A percentile compares a stretch with the other conserved stretches of the same genome.
These are phyloP conservation scores for Steinernema scapterisci DNA, from an alignment of 2,888 invertebrate genomes.

Conservation along the genomic window DNA sequence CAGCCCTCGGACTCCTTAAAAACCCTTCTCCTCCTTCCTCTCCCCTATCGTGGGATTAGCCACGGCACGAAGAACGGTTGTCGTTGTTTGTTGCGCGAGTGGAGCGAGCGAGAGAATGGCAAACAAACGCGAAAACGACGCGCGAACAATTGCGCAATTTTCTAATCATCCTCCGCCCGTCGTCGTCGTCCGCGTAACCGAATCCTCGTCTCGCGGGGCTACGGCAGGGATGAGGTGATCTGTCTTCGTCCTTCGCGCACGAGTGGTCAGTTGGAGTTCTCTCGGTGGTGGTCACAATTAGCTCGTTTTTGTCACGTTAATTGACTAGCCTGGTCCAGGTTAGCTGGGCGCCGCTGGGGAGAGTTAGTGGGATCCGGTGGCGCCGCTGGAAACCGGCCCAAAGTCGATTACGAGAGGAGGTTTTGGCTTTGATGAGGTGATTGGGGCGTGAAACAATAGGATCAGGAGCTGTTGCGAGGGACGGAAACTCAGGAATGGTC, in stretches of 20 bases:
- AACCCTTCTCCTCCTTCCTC: too few species aligned
- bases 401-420: too few species aligned
- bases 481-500: too few species aligned
- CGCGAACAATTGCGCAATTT: conserved; percentile 28
- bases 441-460: too few species aligned
- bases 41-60: background rate
- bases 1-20: too few species aligned
- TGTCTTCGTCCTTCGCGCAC: conserved; percentile 23
- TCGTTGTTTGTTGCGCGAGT: background rate
- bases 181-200: too few species aligned
- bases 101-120: too few species aligned
- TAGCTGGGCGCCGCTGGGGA: background rate
- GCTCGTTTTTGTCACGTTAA: background rate
- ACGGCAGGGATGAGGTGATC: too few species aligned
- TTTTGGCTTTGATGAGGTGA: too few species aligned
- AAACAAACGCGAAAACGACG: conserved; percentile 25
- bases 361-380: background rate
- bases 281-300: background rate
- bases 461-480: too few species aligned
- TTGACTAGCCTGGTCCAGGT: conserved; percentile 1
- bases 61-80: background rate
- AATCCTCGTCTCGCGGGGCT: background rate
- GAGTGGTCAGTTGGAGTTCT: background rate
- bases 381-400: too few species aligned
- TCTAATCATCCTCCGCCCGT: background rate